Evolutionary conservation across 2,888 invertebrate species (phyloP).

Genomic region (Alentia gelatinosa): DNA sequence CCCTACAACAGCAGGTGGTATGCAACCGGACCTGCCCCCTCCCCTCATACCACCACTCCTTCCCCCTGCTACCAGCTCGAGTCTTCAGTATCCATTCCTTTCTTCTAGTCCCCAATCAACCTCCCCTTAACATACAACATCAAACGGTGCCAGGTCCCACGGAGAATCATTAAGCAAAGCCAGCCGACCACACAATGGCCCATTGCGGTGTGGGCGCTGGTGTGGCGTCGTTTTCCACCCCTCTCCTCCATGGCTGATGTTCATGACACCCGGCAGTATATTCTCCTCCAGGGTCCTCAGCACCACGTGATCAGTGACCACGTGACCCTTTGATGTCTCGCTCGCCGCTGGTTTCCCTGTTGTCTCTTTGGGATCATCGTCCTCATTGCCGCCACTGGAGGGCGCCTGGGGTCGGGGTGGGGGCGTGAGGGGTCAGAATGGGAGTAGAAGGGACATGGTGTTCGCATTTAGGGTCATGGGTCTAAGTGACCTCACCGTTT

Average conservation of each 20-base stretch:
- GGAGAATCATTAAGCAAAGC: neutral
- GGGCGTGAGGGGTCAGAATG: neutral
- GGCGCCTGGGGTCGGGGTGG: no score
- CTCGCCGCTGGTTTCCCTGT: neutral
- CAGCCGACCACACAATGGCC: neutral
- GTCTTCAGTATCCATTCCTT: neutral
- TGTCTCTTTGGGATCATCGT: neutral
- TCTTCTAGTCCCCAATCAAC: neutral
- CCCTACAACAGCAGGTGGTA: no score
- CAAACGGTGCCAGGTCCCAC: neutral
- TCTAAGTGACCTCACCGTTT: neutral
- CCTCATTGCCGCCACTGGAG: no score
- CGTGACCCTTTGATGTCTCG: constrained; percentile 24
- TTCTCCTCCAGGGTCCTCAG: neutral
- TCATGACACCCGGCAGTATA: neutral
- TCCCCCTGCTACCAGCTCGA: neutral
- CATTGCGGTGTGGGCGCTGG: neutral
- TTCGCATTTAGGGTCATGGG: neutral
- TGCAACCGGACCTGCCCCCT: no score
- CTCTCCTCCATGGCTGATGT: neutral
- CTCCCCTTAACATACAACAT: neutral
- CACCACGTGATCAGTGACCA: neutral
- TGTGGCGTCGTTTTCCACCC: neutral
- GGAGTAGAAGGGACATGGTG: neutral
- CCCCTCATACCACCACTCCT: neutral